These are phyloP conservation scores for Sebastes reedi DNA, from an alignment of 2,797 vertebrate genomes.

Conservation along the genomic window DNA sequence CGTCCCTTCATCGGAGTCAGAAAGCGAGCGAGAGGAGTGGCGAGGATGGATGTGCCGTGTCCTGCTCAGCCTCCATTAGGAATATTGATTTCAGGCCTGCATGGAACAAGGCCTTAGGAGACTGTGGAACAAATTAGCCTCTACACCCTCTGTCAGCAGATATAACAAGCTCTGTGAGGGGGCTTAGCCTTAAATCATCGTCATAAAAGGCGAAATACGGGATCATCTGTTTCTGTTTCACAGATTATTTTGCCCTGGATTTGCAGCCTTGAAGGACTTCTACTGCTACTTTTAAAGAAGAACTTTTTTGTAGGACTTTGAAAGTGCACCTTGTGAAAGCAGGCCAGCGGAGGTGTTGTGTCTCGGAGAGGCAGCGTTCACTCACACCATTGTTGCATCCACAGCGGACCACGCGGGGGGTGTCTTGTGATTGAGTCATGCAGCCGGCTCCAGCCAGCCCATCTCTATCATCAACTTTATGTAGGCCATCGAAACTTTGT, in stretches of 20 bases:
- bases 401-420: constrained; percentile 43
- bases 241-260: constrained; percentile 23
- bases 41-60: constrained; percentile 59
- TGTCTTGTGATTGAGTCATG: constrained; percentile 61
- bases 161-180: constrained; percentile 51
- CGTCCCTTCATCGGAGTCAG: constrained; percentile 26
- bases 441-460: constrained; percentile 22
- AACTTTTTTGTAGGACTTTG: constrained; percentile 65
- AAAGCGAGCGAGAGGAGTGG: constrained; percentile 27
- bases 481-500: constrained; percentile 77
- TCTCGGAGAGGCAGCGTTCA: constrained; percentile 28
- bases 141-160: constrained; percentile 59
- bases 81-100: constrained; percentile 74
- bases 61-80: constrained; percentile 68
- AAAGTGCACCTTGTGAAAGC: constrained; percentile 70
- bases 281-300: constrained; percentile 38
- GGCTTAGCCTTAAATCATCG: constrained; percentile 47
- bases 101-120: constrained; percentile 60
- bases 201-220: constrained; percentile 25
- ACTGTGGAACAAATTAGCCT: constrained; percentile 69
- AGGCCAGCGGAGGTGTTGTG: constrained; percentile 61
- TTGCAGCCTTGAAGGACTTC: constrained; percentile 22
- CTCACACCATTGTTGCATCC: constrained; percentile 50
- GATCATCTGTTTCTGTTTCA: constrained; percentile 10
- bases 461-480: constrained; percentile 68